Conservation (phyloP, 2,797 vertebrate species). For the Varecia variegata region DNA sequence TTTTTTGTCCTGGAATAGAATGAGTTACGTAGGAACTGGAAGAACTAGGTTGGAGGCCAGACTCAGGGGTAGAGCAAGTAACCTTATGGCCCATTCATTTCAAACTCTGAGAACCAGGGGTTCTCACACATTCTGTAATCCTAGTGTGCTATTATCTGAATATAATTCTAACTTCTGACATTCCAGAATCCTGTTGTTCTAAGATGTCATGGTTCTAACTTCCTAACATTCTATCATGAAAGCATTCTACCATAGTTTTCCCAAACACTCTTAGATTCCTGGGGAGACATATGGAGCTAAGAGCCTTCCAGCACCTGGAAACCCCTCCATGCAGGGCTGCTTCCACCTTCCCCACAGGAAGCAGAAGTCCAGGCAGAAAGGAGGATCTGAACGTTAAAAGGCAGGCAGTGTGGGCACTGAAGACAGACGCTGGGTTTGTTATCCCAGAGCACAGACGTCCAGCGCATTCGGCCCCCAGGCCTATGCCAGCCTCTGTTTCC, state of each 20-base stretch:
- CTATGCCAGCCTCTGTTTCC: not conserved
- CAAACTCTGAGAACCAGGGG: not conserved
- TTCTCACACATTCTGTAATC: not conserved
- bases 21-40: not conserved
- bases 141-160: not conserved
- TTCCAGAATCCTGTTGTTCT: not conserved
- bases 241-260: not conserved
- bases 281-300: not conserved
- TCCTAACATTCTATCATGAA: not conserved
- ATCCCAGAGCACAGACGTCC: fast-evolving
- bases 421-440: not conserved
- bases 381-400: not conserved
- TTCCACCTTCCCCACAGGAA: not conserved
- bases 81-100: not conserved
- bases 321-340: not conserved
- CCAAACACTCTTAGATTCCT: not conserved
- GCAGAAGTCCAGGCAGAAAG: not conserved
- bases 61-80: not conserved
- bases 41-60: not conserved
- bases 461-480: too few relatives aligned
- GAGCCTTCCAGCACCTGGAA: not conserved
- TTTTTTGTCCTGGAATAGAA: not conserved
- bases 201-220: not conserved
- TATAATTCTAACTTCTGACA: not conserved
- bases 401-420: not conserved